A percentile compares a stretch with the other conserved stretches of the same genome.
Conservation (phyloP, 2,888 invertebrate genomes). For the Oligia fasciuncula region DNA sequence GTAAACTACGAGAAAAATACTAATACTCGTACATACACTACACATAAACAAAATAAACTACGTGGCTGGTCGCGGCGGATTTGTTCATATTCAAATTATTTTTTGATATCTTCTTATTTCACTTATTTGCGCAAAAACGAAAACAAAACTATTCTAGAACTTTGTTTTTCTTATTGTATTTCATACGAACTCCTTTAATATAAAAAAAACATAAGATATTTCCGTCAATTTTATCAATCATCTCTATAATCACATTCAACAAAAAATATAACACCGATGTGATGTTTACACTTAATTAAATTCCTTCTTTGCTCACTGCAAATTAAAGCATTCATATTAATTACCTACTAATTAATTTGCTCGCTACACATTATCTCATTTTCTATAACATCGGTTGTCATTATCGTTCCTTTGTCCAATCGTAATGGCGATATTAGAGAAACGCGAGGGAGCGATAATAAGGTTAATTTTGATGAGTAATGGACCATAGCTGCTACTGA, state of each 20-base stretch:
- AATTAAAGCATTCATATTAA: constrained; percentile 36
- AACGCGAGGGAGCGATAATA: constrained; percentile 39
- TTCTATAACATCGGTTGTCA: constrained; percentile 41
- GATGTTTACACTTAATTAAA: not conserved
- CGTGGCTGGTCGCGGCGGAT: too few species aligned
- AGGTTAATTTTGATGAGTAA: constrained; percentile 57
- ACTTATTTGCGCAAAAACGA: not conserved
- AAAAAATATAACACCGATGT: not conserved
- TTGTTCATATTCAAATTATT: not conserved
- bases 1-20: too few species aligned
- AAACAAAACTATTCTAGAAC: not conserved
- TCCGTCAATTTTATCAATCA: too few species aligned
- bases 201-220: too few species aligned
- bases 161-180: too few species aligned
- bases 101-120: not conserved
- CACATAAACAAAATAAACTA: too few species aligned
- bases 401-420: constrained; percentile 45
- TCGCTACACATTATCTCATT: constrained; percentile 31
- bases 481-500: constrained; percentile 35
- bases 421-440: constrained; percentile 5
- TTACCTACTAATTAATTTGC: constrained; percentile 25
- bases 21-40: too few species aligned
- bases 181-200: not conserved
- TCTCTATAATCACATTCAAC: too few species aligned
- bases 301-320: not conserved